A percentile compares a stretch with the other conserved stretches of the same genome.
Conservation (phyloP, 1,140 invertebrate genomes). For the Meteorus sp. region DNA sequence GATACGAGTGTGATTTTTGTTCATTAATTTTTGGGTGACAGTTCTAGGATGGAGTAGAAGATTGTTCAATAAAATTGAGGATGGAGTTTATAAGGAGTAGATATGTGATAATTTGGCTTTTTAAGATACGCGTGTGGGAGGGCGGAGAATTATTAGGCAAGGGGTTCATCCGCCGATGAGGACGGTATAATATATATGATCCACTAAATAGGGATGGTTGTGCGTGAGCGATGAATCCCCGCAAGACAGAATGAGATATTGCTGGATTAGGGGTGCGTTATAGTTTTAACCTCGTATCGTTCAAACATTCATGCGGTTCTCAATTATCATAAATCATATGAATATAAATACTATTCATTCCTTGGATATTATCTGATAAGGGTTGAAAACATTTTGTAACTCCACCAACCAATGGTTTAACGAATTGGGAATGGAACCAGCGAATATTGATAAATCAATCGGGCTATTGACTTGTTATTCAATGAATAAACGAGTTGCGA, state of each 20-base stretch:
- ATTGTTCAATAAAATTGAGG: too few relatives aligned
- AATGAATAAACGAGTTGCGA: too few relatives aligned
- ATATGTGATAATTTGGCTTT: constrained; percentile 29
- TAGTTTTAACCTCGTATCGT: constrained; percentile 49
- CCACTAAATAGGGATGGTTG: constrained; percentile 47
- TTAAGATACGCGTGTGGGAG: constrained; percentile 15
- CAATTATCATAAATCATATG: too few relatives aligned
- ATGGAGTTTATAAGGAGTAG: constrained; percentile 1
- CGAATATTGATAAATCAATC: too few relatives aligned
- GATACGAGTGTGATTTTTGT: too few relatives aligned
- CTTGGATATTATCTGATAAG: too few relatives aligned
- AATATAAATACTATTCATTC: too few relatives aligned
- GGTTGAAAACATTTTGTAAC: too few relatives aligned
- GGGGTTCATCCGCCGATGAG: constrained; percentile 49
- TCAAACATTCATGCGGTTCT: constrained; percentile 43
- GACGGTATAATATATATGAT: constrained; percentile 49
- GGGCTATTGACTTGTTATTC: background rate
- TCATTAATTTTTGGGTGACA: too few relatives aligned
- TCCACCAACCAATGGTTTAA: too few relatives aligned
- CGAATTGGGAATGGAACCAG: too few relatives aligned
- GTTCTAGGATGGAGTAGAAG: too few relatives aligned
- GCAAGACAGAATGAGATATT: constrained; percentile 52
- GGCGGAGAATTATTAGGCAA: constrained; percentile 37
- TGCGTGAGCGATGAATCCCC: constrained; percentile 49
- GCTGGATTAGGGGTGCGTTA: constrained; percentile 49